Conservation (phyloP, 1,140 invertebrate species). For the Anagrus nilaparvatae region DNA sequence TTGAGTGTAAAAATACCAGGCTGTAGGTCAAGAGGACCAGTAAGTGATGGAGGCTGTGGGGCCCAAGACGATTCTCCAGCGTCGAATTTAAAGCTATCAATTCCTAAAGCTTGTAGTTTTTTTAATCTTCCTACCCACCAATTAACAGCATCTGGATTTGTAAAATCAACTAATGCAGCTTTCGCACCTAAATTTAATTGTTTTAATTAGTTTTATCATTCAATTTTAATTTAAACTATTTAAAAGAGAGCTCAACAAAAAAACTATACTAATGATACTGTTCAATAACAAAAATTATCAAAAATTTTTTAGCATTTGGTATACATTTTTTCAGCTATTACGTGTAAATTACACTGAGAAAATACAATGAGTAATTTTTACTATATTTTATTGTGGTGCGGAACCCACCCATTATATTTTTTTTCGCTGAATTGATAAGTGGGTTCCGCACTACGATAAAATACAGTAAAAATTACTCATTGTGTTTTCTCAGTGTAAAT, state of each 20-base stretch:
- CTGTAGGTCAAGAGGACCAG: slow-evolving; percentile 38
- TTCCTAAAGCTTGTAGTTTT: slow-evolving; percentile 48
- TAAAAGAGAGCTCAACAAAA: no score
- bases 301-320: neutral
- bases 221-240: no score
- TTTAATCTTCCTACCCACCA: slow-evolving; percentile 64
- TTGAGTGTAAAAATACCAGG: slow-evolving; percentile 52
- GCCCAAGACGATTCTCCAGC: slow-evolving; percentile 68
- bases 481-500: no score
- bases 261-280: neutral
- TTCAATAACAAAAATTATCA: neutral
- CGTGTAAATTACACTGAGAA: no score
- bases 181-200: slow-evolving; percentile 26
- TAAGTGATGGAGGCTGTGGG: slow-evolving; percentile 42
- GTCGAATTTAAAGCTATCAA: slow-evolving; percentile 89
- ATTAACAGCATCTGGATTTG: slow-evolving; percentile 55
- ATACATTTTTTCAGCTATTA: no score
- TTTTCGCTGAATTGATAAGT: no score
- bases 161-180: slow-evolving; percentile 65
- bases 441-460: no score
- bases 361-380: no score
- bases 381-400: no score
- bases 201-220: neutral
- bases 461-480: no score
- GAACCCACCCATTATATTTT: no score